Percentiles rank a stretch among this genome's conserved stretches.
These are phyloP conservation scores for Andrena hattorfiana DNA, from an alignment of 2,888 invertebrate genomes.

Conservation along the genomic window DNA sequence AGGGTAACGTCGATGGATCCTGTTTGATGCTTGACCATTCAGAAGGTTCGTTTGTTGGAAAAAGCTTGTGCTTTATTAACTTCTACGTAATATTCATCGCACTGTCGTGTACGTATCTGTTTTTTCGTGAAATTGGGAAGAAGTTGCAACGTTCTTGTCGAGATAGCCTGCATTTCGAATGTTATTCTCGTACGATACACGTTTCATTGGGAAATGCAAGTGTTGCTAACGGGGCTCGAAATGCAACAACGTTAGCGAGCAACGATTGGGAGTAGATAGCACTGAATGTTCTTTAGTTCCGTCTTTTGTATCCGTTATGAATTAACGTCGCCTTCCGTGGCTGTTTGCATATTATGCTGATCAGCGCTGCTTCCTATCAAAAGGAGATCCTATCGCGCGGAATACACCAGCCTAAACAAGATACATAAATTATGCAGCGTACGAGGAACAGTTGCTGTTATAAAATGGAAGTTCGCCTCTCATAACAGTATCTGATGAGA, in stretches of 20 bases:
- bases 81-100: not conserved
- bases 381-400: slow-evolving; percentile 38
- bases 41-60: too few species aligned
- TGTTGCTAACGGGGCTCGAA: not conserved
- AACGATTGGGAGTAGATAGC: not conserved
- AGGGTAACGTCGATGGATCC: too few species aligned
- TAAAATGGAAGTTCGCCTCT: slow-evolving; percentile 62
- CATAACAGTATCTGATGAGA: slow-evolving; percentile 64
- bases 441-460: slow-evolving; percentile 61
- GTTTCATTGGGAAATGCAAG: not conserved
- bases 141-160: not conserved
- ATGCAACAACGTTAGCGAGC: slow-evolving; percentile 6
- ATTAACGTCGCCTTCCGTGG: slow-evolving; percentile 12
- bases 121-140: not conserved
- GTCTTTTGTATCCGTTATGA: slow-evolving; percentile 16
- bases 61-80: not conserved
- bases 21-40: too few species aligned
- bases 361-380: slow-evolving; percentile 30
- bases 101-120: not conserved
- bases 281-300: slow-evolving; percentile 5
- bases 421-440: slow-evolving; percentile 59
- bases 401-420: slow-evolving; percentile 46
- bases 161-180: not conserved
- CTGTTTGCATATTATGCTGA: slow-evolving; percentile 43
- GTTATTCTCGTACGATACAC: too few species aligned